Percentiles rank a stretch among this genome's conserved stretches.
These are phyloP conservation scores for Ceriagrion tenellum DNA, from an alignment of 2,888 invertebrate species.

Conservation along the genomic window DNA sequence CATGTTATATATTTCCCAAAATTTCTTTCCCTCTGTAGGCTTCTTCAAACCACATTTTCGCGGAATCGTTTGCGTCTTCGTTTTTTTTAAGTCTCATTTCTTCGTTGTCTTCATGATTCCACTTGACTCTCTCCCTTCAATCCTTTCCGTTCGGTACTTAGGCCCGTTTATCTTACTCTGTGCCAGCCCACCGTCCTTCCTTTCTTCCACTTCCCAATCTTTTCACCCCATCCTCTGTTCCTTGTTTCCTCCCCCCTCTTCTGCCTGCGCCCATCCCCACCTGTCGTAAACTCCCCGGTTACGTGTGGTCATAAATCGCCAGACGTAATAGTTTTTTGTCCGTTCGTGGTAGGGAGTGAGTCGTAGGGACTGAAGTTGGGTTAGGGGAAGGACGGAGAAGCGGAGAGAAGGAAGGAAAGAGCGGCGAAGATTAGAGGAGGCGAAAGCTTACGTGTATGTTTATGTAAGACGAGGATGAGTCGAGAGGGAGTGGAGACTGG, in stretches of 20 bases:
- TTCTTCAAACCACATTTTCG: background rate
- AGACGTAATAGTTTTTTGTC: slow-evolving; percentile 66
- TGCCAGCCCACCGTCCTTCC: background rate
- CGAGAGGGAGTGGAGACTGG: background rate
- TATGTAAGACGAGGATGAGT: slow-evolving; percentile 23
- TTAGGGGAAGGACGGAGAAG: background rate
- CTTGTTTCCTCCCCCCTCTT: background rate
- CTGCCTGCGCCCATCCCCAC: slow-evolving; percentile 54
- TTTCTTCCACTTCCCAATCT: background rate
- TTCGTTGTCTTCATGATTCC: background rate
- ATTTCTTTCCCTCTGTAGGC: background rate
- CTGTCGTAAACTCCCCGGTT: slow-evolving; percentile 65
- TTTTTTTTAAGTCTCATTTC: background rate
- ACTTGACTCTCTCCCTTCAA: background rate
- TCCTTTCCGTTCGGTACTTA: background rate
- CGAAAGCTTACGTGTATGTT: background rate
- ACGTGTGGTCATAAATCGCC: slow-evolving; percentile 65
- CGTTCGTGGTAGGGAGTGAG: slow-evolving; percentile 44
- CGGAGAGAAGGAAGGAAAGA: background rate
- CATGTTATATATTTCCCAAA: background rate
- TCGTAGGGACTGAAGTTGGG: slow-evolving; percentile 25
- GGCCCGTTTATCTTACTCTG: background rate
- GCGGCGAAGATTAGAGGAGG: slow-evolving; percentile 33
- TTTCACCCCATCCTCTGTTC: background rate
- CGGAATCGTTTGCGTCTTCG: background rate